phyloP scores from a whole-genome alignment of 1,140 invertebrate genomes.

The Rhyzopertha dominica region DNA sequence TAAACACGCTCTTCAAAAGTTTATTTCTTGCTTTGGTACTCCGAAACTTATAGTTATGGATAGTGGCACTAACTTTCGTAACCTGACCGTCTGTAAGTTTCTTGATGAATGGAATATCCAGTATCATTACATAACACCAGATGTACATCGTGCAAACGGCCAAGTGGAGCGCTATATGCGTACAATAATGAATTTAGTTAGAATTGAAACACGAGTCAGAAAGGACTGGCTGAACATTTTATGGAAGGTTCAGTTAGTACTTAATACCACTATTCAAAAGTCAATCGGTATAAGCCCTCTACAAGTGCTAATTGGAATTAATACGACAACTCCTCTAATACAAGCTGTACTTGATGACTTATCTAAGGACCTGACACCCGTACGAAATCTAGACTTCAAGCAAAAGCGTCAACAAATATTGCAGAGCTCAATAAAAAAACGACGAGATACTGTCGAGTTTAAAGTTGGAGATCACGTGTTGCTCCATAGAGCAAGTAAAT shows the following conservation, averaged over 20 bases:
- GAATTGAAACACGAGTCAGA: constrained; percentile 15
- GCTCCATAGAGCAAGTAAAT: constrained; percentile 8
- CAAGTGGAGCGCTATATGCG: constrained; percentile 36
- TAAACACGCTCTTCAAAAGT: neutral
- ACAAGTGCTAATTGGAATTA: constrained; percentile 11
- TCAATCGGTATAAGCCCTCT: constrained; percentile 12
- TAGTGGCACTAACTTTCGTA: constrained; percentile 6
- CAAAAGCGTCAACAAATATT: neutral
- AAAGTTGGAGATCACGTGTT: no score
- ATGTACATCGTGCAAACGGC: constrained; percentile 32
- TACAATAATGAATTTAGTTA: constrained; percentile 27
- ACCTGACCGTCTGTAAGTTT: constrained; percentile 1
- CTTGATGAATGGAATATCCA: neutral
- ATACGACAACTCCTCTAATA: constrained; percentile 8
- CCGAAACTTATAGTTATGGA: constrained; percentile 9
- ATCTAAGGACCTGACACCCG: constrained; percentile 9
- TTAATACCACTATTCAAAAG: constrained; percentile 19
- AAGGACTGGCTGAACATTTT: constrained; percentile 8
- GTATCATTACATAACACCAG: constrained; percentile 2
- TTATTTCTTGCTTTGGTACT: constrained; percentile 11
- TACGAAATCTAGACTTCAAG: constrained; percentile 9
- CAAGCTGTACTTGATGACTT: constrained; percentile 12
- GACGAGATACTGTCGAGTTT: constrained; percentile 9
- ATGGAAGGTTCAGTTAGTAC: constrained; percentile 18
- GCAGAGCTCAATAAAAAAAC: constrained; percentile 2